These are phyloP conservation scores for Phrixothrix hirtus DNA, from an alignment of 2,888 invertebrate species.

Conservation along the genomic window DNA sequence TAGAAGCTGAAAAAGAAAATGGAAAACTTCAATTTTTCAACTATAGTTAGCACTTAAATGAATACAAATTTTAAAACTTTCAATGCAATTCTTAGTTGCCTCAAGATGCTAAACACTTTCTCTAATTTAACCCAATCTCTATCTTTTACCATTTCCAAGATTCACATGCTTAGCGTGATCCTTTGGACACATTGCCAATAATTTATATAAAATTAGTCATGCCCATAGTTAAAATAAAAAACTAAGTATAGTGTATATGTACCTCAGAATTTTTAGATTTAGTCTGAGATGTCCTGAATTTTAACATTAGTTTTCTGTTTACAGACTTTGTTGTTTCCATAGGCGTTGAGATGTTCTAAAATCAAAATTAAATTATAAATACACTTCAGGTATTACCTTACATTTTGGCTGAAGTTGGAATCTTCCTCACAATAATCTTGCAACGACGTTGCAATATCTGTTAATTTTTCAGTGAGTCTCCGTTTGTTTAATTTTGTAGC, in stretches of 20 bases:
- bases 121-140: too few relatives aligned
- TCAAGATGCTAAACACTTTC: too few relatives aligned
- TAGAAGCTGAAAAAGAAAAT: too few relatives aligned
- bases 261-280: slow-evolving; percentile 11
- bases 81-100: too few relatives aligned
- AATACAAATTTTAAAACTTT: too few relatives aligned
- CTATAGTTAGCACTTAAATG: too few relatives aligned
- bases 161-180: too few relatives aligned
- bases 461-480: slow-evolving; percentile 78
- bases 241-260: background rate
- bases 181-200: too few relatives aligned
- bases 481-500: slow-evolving; percentile 77
- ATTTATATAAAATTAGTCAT: too few relatives aligned
- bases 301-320: slow-evolving; percentile 34
- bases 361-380: slow-evolving; percentile 2
- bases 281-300: slow-evolving; percentile 25
- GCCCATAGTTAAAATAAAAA: background rate
- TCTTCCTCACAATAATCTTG: slow-evolving; percentile 35
- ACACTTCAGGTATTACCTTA: background rate
- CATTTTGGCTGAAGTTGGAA: background rate
- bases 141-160: too few relatives aligned
- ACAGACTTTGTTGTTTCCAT: slow-evolving; percentile 27
- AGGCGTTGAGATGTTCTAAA: slow-evolving; percentile 5
- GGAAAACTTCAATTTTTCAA: too few relatives aligned
- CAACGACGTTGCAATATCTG: slow-evolving; percentile 46